Conservation (phyloP, 2,797 vertebrate genomes). For the Aulostomus chinensis region DNA sequence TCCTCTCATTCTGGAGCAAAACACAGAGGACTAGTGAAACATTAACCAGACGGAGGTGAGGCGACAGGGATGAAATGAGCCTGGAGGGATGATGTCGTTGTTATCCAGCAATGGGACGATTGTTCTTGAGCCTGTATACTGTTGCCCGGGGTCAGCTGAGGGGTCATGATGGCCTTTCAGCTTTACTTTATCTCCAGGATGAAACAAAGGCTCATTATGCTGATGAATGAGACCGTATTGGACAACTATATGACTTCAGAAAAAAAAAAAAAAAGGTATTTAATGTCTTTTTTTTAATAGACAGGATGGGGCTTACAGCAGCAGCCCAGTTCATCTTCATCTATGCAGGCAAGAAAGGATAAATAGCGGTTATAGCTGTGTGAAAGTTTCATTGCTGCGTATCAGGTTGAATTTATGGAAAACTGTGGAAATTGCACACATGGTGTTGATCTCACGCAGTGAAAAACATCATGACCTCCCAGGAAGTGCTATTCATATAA, state of each 20-base stretch:
- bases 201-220: constrained; percentile 57
- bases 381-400: constrained; percentile 29
- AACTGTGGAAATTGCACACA: constrained; percentile 61
- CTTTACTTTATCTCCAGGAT: constrained; percentile 44
- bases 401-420: constrained; percentile 52
- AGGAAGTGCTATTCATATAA: constrained; percentile 70
- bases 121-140: constrained; percentile 73
- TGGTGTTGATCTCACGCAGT: constrained; percentile 66
- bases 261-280: constrained; percentile 6
- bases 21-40: constrained; percentile 69
- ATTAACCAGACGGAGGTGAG: constrained; percentile 75
- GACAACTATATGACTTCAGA: constrained; percentile 36
- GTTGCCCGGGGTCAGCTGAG: constrained; percentile 66
- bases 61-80: constrained; percentile 76
- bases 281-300: constrained; percentile 11
- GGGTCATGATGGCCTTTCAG: constrained; percentile 68
- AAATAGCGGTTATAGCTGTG: constrained; percentile 12
- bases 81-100: constrained; percentile 71
- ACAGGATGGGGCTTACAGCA: neutral
- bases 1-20: constrained; percentile 35
- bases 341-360: constrained; percentile 14
- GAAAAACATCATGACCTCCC: constrained; percentile 72
- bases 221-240: constrained; percentile 45
- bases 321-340: neutral
- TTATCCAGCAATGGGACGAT: constrained; percentile 71